Conservation (phyloP, 1,140 invertebrate species). For the Dryas iulia region DNA sequence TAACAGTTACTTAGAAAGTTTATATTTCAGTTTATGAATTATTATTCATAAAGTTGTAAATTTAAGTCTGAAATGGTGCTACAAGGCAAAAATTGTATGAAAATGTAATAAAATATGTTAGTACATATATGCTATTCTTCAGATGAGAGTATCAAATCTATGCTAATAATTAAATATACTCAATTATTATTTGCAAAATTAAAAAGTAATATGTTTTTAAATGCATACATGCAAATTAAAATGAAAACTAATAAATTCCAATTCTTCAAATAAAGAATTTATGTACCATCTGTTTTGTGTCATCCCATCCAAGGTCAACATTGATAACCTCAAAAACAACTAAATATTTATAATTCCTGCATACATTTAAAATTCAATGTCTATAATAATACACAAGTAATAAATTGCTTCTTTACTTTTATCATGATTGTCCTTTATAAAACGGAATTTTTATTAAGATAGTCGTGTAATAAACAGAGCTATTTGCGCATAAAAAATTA, state of each 20-base stretch:
- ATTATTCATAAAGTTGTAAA: no score
- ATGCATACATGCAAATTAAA: background rate
- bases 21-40: no score
- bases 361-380: background rate
- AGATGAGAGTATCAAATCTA: no score
- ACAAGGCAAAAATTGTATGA: no score
- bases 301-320: constrained; percentile 10
- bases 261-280: background rate
- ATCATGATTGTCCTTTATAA: background rate
- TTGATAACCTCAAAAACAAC: constrained; percentile 16
- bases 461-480: constrained; percentile 21
- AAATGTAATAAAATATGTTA: no score
- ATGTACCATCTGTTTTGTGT: background rate
- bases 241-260: background rate
- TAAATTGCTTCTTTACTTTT: background rate
- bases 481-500: constrained; percentile 34
- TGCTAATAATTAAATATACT: no score
- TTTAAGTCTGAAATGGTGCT: no score
- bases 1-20: no score
- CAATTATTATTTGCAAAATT: no score
- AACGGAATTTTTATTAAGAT: constrained; percentile 24
- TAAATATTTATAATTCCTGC: constrained; percentile 17
- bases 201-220: background rate
- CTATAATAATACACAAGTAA: background rate
- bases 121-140: no score